Percentiles rank a stretch among this genome's conserved stretches.
phyloP scores from a whole-genome alignment of 2,888 invertebrate genomes.

The Bombyx huttoni region DNA sequence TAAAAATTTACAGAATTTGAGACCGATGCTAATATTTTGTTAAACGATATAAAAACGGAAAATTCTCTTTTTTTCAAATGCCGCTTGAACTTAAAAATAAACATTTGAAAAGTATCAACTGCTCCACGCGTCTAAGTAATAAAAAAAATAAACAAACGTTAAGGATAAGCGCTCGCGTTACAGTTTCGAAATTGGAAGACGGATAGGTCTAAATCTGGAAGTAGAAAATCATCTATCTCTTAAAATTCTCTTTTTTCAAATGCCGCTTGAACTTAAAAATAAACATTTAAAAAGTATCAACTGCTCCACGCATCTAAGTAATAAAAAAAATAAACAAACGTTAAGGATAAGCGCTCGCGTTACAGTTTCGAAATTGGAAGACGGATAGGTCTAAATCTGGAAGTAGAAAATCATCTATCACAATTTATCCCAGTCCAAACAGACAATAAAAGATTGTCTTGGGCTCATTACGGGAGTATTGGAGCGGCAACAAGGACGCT shows the following conservation, averaged over 20 bases:
- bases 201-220: slow-evolving; percentile 43
- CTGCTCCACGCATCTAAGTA: too few species aligned
- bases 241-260: too few species aligned
- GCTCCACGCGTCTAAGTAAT: too few species aligned
- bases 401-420: slow-evolving; percentile 50
- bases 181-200: slow-evolving; percentile 28
- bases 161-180: slow-evolving; percentile 25
- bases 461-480: slow-evolving; percentile 45
- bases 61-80: slow-evolving; percentile 40
- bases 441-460: slow-evolving; percentile 58
- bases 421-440: slow-evolving; percentile 58
- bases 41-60: slow-evolving; percentile 51
- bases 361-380: slow-evolving; percentile 29
- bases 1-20: slow-evolving; percentile 44
- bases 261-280: too few species aligned
- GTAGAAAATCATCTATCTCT: slow-evolving; percentile 50
- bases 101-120: too few species aligned
- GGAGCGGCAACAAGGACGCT: slow-evolving; percentile 16
- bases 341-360: slow-evolving; percentile 23
- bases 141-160: slow-evolving; percentile 16
- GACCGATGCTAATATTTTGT: slow-evolving; percentile 50
- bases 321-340: slow-evolving; percentile 14
- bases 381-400: slow-evolving; percentile 43
- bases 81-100: too few species aligned
- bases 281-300: too few species aligned